Base-by-base conservation (phyloP, 2,113 vertebrate genomes). In the Gorsachius goisagi region DNA sequence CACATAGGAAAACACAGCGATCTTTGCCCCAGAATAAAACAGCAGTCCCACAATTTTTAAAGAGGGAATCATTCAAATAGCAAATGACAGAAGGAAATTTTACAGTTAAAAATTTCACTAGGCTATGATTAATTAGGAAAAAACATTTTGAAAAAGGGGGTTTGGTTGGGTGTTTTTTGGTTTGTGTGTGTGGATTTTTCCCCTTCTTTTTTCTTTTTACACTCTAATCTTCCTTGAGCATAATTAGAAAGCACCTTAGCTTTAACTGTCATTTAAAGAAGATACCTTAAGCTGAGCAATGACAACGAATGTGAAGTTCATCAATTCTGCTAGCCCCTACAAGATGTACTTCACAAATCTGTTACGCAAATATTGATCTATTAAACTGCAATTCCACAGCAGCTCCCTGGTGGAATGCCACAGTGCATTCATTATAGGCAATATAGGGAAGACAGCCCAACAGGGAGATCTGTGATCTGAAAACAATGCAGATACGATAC, bases 181-280 rank as follows among this genome's bases (percentile, higher is more conserved):
- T 18, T 75, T 52, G 22, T 2, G 9, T 49, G 6, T 22, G 14
- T 17, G 14, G 21, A 1, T 1, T 44, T 6, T 2, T 11, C 3
- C 12, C 7, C 9, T 16, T 26, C 1, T n/a, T 62, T 55, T 62
- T 83, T 45, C 7, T 74, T 88, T 85, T 35, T 56, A 35, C 3
- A 8, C 13, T 33, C 14, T 41, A 50, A 12, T 19, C 1, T 53
- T 79, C 21, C 21, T 77, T n/a, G 17, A 87, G 16, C 16, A n/a
- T 20, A 71, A 45, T 19, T 68, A 52, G 28, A 37, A 91, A 63
- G 12, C 20, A 52, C 7, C 18, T 80, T 62, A 52, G 24, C 41
- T 90, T 73, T 60, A 50, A 45, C 3, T 68, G 12, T 15, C 41
- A 49, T 20, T 58, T 9, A 6, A 58, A 66, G 33, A 73, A 49